These are phyloP conservation scores for Acanthosepion esculentum DNA, from an alignment of 2,888 invertebrate genomes.

Conservation along the genomic window DNA sequence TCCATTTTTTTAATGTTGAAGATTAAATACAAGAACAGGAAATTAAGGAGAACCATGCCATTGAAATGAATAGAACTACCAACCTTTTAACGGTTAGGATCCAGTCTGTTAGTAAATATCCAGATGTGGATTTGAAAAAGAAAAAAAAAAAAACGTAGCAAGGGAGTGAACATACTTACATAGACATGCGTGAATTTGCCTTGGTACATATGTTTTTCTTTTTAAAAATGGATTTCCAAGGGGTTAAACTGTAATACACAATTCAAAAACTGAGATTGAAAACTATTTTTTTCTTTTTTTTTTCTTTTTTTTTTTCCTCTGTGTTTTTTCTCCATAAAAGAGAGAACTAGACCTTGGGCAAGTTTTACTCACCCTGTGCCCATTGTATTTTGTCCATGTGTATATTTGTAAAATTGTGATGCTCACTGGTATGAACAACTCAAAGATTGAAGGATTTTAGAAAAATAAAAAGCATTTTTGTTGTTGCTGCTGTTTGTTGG, in stretches of 20 bases:
- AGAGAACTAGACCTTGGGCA: constrained; percentile 17
- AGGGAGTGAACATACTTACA: background rate
- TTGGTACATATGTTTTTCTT: background rate
- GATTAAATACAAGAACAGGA: background rate
- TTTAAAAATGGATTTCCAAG: background rate
- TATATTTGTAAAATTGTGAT: background rate
- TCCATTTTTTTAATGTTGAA: background rate
- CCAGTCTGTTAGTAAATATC: background rate
- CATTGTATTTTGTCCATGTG: background rate
- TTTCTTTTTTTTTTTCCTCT: too few relatives aligned
- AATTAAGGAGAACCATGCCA: background rate
- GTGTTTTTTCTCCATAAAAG: background rate
- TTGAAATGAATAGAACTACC: constrained; percentile 18
- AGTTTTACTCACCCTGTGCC: background rate
- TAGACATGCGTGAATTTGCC: constrained; percentile 22
- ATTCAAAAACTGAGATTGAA: background rate
- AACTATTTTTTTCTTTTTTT: too few relatives aligned
- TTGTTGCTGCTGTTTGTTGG: background rate
- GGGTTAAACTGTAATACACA: background rate
- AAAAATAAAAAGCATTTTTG: background rate
- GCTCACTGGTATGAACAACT: background rate
- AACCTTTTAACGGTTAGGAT: background rate
- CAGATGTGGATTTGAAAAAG: background rate
- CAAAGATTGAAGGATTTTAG: background rate
- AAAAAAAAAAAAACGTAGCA: background rate